phyloP scores from a whole-genome alignment of 1,140 invertebrate species.

The Diploscapter pachys region DNA sequence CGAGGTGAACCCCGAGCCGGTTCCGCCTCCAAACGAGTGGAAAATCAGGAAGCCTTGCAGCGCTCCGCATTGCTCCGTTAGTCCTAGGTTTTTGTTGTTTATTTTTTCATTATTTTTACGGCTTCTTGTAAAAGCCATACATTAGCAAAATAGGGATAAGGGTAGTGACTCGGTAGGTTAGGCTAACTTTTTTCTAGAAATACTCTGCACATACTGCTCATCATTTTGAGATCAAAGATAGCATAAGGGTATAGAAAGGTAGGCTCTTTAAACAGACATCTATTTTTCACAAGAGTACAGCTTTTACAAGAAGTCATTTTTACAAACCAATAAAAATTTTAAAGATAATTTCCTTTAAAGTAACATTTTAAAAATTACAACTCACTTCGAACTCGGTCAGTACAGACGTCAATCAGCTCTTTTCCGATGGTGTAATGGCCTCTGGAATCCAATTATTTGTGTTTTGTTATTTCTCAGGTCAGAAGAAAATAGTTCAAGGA shows the following conservation, averaged over 20 bases:
- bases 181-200: too few species aligned
- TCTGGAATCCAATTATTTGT: conserved; percentile 76
- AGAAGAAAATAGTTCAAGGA: conserved; percentile 30
- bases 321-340: not conserved
- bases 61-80: conserved; percentile 77
- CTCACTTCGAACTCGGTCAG: conserved; percentile 75
- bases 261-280: not conserved
- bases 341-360: not conserved
- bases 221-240: too few species aligned
- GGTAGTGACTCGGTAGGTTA: too few species aligned
- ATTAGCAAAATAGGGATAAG: too few species aligned
- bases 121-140: too few species aligned
- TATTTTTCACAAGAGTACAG: not conserved
- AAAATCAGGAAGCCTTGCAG: conserved; percentile 81
- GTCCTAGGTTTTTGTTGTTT: not conserved
- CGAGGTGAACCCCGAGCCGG: conserved; percentile 81
- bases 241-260: too few species aligned
- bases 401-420: conserved; percentile 76
- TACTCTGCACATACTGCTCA: too few species aligned
- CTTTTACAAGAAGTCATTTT: not conserved
- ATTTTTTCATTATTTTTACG: not conserved
- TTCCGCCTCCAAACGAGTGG: conserved; percentile 83
- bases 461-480: conserved; percentile 67
- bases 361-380: conserved; percentile 61
- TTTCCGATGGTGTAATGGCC: conserved; percentile 85